A percentile compares a stretch with the other conserved stretches of the same genome.
Evolutionary conservation across 2,888 invertebrate genomes (phyloP).

Genomic region (Charanyca ferruginea): DNA sequence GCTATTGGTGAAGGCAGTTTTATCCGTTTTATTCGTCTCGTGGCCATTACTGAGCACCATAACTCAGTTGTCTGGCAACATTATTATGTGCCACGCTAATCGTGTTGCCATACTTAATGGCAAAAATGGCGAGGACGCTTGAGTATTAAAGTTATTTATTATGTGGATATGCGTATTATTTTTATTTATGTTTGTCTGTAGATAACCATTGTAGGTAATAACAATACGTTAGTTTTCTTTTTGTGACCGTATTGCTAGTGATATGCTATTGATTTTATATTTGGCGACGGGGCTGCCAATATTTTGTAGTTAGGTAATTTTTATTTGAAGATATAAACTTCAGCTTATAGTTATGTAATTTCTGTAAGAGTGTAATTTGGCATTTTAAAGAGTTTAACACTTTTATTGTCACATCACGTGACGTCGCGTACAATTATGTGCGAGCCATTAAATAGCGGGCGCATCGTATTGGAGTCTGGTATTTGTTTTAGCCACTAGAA

Average conservation of each 20-base stretch:
- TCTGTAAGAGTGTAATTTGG: too few species aligned
- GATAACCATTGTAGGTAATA: conserved; percentile 34
- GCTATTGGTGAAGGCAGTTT: conserved; percentile 55
- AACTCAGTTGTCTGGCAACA: conserved; percentile 74
- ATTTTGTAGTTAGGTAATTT: neutral
- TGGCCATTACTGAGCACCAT: conserved; percentile 69
- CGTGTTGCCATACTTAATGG: conserved; percentile 74
- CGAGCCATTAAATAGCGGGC: too few species aligned
- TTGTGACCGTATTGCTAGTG: conserved; percentile 4
- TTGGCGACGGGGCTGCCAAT: neutral
- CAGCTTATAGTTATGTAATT: too few species aligned
- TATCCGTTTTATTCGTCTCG: conserved; percentile 62
- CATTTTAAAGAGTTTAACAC: too few species aligned
- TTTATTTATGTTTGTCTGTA: conserved; percentile 45
- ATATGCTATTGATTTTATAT: neutral
- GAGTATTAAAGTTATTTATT: conserved; percentile 57
- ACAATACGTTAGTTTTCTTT: conserved; percentile 48
- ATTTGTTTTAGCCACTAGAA: too few species aligned
- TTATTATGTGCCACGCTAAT: conserved; percentile 73
- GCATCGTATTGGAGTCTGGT: too few species aligned
- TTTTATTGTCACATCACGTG: too few species aligned
- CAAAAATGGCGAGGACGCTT: conserved; percentile 66
- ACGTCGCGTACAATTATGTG: too few species aligned
- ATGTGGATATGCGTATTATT: conserved; percentile 36
- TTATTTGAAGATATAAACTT: conserved; percentile 2